phyloP scores from a whole-genome alignment of 2,888 invertebrate species.

The Lapara coniferarum region DNA sequence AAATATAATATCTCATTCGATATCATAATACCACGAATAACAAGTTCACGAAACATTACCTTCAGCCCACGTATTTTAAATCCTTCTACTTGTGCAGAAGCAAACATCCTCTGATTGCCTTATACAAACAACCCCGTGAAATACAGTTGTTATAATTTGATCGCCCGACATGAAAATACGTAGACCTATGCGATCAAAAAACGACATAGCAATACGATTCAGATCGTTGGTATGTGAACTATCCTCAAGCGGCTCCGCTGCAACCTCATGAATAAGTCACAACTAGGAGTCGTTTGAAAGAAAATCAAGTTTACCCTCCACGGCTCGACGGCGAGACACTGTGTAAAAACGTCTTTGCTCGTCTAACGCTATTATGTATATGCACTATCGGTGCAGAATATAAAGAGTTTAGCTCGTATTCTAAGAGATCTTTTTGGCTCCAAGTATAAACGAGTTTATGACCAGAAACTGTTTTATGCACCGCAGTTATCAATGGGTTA shows the following conservation, averaged over 20 bases:
- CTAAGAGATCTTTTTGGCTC: background rate
- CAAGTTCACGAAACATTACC: no score
- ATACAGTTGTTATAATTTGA: no score
- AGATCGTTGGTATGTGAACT: background rate
- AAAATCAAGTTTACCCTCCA: constrained; percentile 29
- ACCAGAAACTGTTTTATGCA: no score
- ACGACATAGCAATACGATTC: background rate
- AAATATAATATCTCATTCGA: no score
- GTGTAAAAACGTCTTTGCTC: constrained; percentile 20
- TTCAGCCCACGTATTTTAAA: no score
- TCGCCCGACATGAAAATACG: no score
- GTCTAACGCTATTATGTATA: constrained; percentile 15
- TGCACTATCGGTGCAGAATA: background rate
- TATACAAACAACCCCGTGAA: no score
- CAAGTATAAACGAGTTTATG: background rate
- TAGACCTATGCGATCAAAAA: no score
- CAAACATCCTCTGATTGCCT: no score
- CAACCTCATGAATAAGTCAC: constrained; percentile 39
- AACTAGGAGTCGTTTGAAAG: constrained; percentile 28
- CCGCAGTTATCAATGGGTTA: no score
- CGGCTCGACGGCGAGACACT: constrained; percentile 11
- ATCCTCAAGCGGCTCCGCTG: constrained; percentile 21
- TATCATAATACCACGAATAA: no score
- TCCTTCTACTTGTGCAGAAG: no score
- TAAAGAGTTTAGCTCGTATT: background rate